Base-by-base conservation (phyloP, 2,113 vertebrate genomes). In the Euleptes europaea region DNA sequence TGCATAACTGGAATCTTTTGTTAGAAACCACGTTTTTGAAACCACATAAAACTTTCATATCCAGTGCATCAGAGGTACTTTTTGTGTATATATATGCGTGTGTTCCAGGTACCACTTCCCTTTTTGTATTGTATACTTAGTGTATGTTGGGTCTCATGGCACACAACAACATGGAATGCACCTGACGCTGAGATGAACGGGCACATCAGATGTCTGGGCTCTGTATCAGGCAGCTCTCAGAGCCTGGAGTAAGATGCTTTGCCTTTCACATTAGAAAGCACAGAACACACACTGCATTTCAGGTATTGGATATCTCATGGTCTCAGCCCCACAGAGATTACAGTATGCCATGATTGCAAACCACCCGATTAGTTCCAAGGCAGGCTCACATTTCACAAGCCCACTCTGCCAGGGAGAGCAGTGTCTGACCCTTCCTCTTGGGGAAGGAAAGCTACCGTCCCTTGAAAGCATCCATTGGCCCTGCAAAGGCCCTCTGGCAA, bases 271-370 rank as follows among this genome's bases (percentile, higher is more conserved):
- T 26, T n/a, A 35, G 44, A 72, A 65, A 79, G 63, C 33, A 71
- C 63, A n/a, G 54, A 90, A 63, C 51, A 54, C 84, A 92, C 49
- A 66, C 85, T 38, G 12, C 31, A 54, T 80, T 66, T 81, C 84
- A 88, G 11, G 47, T 87, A 83, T 90, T 82, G 85, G 1, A 49
- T 88, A 90, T 89, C 88, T 82, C 88, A 92, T 83, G 70, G 40
- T 84, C 67, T 85, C 44, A 75, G 83, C 75, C 69, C 66, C 90
- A 84, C 6, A 23, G 7, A 86, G 9, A 78, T 84, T 86, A 89
- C 80, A 76, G 92, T 90, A 90, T 7, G 85, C 3, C 0, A 63
- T 35, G 1, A 78, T 78, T 75, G 86, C n/a, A 78, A 92, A 87
- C 8, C 78, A 69, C 40, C 82, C 67, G 84, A 86, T 65, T 72